A percentile compares a stretch with the other conserved stretches of the same genome.
These are phyloP conservation scores for Octomys mimax DNA, from an alignment of 2,797 vertebrate species.

Conservation along the genomic window DNA sequence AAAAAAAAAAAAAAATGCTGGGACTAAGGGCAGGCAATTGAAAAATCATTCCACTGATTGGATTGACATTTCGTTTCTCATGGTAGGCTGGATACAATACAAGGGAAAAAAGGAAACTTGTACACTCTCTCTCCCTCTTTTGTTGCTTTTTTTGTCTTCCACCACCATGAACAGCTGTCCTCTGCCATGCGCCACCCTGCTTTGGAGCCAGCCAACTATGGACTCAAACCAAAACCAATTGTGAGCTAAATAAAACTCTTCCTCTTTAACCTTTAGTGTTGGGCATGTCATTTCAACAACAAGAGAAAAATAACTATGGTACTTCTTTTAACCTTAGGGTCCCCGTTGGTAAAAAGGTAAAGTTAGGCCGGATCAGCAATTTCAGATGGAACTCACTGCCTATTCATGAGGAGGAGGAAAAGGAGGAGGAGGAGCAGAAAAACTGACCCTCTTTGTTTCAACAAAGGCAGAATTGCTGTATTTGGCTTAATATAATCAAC, in stretches of 20 bases:
- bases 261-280: neutral
- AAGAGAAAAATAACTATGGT: neutral
- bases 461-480: neutral
- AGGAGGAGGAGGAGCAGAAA: accelerated
- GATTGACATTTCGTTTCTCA: neutral
- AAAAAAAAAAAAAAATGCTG: too few species aligned
- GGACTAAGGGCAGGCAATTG: neutral
- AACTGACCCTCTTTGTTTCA: neutral
- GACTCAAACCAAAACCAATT: neutral
- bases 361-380: too few species aligned
- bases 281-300: neutral
- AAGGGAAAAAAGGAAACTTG: neutral
- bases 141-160: neutral
- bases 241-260: neutral
- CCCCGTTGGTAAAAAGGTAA: neutral
- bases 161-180: neutral
- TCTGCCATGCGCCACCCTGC: neutral
- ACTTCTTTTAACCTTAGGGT: neutral
- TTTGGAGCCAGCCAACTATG: neutral
- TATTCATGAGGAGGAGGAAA: accelerated
- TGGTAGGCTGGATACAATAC: neutral
- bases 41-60: neutral
- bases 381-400: neutral
- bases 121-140: too few species aligned
- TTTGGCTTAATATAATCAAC: neutral